Evolutionary conservation across 2,113 vertebrate species (phyloP).

Genomic region (Mugil cephalus): DNA sequence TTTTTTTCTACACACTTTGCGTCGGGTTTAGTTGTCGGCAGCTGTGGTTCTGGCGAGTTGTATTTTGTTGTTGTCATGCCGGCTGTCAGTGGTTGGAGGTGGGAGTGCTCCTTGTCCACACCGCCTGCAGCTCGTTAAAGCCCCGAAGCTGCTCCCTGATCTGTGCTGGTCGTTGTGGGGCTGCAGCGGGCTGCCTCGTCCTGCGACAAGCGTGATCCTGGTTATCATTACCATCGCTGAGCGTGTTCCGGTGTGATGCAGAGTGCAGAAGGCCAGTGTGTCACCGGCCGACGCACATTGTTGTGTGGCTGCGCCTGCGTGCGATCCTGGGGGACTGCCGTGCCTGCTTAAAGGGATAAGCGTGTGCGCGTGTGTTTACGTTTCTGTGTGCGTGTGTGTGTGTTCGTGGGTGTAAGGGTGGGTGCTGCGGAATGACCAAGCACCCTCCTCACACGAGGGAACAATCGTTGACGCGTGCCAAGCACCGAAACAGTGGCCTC

Average conservation of each 20-base stretch:
- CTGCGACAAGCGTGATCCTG: slow-evolving; percentile 15
- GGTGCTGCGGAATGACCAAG: slow-evolving; percentile 62
- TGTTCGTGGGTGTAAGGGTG: too few species aligned
- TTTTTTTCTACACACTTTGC: not conserved
- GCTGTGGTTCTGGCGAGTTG: slow-evolving; percentile 8
- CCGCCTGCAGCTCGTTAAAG: not conserved
- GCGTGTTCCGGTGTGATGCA: slow-evolving; percentile 10
- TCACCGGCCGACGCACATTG: slow-evolving; percentile 39
- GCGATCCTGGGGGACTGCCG: not conserved
- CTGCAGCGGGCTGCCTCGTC: slow-evolving; percentile 23
- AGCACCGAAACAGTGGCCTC: slow-evolving; percentile 32
- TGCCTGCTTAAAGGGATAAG: not conserved
- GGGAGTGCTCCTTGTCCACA: not conserved
- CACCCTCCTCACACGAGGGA: slow-evolving; percentile 47
- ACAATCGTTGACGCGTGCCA: slow-evolving; percentile 66
- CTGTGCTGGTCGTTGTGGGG: not conserved
- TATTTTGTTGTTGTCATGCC: slow-evolving; percentile 12
- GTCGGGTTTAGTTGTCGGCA: too few species aligned
- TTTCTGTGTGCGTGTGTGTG: slow-evolving; percentile 1
- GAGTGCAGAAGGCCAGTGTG: slow-evolving; percentile 25
- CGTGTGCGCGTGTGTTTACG: slow-evolving; percentile 1
- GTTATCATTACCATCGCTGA: slow-evolving; percentile 11
- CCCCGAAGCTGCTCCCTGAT: too few species aligned
- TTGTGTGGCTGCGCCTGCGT: not conserved
- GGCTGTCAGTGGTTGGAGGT: not conserved